Evolutionary conservation across 2,888 invertebrate genomes (phyloP).

Genomic region (Aradus depressus): DNA sequence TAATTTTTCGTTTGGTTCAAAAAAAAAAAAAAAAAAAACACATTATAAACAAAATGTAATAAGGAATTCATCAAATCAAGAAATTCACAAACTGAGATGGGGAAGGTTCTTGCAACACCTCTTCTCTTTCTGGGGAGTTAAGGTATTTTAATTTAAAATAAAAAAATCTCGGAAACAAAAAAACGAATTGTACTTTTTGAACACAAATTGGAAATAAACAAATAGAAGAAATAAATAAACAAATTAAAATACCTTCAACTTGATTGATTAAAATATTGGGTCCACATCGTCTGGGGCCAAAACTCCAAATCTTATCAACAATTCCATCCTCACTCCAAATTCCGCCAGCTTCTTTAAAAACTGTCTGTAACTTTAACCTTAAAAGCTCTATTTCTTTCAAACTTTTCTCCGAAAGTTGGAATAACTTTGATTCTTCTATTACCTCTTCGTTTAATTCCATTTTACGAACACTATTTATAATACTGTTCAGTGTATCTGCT

Average conservation of each 20-base stretch:
- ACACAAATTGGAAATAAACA: no score
- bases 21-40: no score
- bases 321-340: slow-evolving; percentile 38
- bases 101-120: no score
- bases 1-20: no score
- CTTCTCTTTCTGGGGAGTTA: no score
- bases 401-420: slow-evolving; percentile 32
- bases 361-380: slow-evolving; percentile 46
- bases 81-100: no score
- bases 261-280: slow-evolving; percentile 82
- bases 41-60: no score
- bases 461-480: background rate
- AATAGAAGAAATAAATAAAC: slow-evolving; percentile 2
- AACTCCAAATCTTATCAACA: slow-evolving; percentile 71
- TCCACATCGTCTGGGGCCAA: slow-evolving; percentile 81
- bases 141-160: no score
- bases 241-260: slow-evolving; percentile 41
- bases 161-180: no score
- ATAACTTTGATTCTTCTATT: background rate
- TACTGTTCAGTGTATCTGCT: background rate
- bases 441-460: slow-evolving; percentile 5
- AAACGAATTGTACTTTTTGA: no score
- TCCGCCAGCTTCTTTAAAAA: slow-evolving; percentile 48
- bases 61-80: no score
- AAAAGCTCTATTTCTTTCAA: slow-evolving; percentile 41